Percentiles rank a stretch among this genome's conserved stretches.
Conservation (phyloP, 2,797 vertebrate genomes). For the Alca torda region DNA sequence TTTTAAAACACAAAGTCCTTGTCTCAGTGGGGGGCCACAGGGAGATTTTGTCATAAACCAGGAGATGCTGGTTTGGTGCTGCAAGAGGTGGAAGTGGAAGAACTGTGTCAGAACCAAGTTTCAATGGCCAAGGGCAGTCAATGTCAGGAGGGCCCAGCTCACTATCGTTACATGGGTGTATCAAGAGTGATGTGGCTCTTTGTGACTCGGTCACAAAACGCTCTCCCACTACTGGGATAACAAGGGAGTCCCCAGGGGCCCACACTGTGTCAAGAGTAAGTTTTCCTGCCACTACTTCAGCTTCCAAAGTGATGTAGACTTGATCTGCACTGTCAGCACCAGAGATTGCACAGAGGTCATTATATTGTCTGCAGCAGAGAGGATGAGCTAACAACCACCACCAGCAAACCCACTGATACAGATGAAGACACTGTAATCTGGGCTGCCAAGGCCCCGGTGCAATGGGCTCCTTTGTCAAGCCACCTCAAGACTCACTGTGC, state of each 20-base stretch:
- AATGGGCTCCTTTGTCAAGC: background rate
- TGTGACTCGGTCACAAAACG: background rate
- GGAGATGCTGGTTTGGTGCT: background rate
- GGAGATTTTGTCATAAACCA: no score
- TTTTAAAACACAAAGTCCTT: background rate
- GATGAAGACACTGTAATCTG: no score
- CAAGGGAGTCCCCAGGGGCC: background rate
- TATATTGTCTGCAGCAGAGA: background rate
- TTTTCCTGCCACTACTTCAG: background rate
- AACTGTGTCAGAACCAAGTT: accelerated
- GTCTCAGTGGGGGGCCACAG: no score
- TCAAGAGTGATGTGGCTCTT: background rate
- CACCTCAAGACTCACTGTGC: accelerated
- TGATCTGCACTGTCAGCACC: background rate
- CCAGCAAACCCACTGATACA: background rate
- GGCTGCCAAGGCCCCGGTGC: no score
- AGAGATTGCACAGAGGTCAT: accelerated
- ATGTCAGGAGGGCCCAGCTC: background rate
- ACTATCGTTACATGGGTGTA: accelerated
- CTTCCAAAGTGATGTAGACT: background rate
- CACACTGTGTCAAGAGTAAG: background rate
- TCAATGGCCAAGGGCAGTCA: background rate
- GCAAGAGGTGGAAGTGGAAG: background rate
- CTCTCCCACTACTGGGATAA: background rate
- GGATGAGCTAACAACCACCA: background rate